Percentiles rank a stretch among this genome's conserved stretches.
Conservation (phyloP, 2,113 vertebrate species). For the Eulemur rufifrons region DNA sequence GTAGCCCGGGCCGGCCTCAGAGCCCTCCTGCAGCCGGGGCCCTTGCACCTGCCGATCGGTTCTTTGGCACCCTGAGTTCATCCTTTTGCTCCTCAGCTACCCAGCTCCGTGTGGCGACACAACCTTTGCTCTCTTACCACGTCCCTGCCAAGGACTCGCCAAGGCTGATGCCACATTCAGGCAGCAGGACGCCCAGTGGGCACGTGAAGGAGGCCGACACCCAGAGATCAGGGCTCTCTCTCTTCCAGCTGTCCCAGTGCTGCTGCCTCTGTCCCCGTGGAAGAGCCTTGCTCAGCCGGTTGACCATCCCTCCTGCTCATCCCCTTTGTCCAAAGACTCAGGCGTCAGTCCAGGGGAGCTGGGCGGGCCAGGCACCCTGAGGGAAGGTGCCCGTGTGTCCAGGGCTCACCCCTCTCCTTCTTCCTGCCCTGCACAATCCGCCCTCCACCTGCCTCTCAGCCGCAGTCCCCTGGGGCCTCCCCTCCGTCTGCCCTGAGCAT, state of each 20-base stretch:
- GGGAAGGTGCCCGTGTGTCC: no score
- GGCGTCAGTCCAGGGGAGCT: background rate
- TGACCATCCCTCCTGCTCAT: background rate
- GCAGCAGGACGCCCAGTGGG: accelerated
- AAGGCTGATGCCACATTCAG: background rate
- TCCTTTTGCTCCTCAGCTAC: no score
- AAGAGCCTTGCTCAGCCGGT: no score
- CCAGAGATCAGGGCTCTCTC: background rate
- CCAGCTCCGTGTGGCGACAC: accelerated
- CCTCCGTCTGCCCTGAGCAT: background rate
- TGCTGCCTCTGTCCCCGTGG: accelerated
- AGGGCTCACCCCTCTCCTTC: accelerated
- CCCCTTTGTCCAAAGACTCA: background rate
- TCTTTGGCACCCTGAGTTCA: no score
- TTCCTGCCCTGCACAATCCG: accelerated
- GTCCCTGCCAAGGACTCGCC: background rate
- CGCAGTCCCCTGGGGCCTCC: background rate
- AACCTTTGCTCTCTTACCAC: accelerated
- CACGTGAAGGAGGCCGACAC: accelerated
- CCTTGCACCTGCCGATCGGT: background rate
- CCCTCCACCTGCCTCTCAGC: accelerated
- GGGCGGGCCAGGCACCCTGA: accelerated
- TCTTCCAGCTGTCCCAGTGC: background rate
- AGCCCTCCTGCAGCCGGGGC: background rate
- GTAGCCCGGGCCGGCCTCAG: background rate